Base-by-base conservation (phyloP, 1,140 invertebrate species). In the Sesamia nonagrioides region DNA sequence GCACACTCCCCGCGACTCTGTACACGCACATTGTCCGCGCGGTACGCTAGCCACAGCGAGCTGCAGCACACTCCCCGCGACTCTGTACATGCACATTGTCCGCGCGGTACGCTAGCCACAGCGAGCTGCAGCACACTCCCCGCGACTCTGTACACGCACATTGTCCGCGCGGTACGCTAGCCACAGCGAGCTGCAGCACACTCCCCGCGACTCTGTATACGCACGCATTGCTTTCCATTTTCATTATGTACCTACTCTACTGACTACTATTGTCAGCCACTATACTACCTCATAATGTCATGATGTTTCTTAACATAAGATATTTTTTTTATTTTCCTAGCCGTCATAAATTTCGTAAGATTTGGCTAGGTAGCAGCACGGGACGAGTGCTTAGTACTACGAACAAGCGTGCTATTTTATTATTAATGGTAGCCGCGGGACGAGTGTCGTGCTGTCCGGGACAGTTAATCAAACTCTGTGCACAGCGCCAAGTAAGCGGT, bases 381-480 rank as follows among this genome's bases (percentile, higher is more conserved):
- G n/a, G 50, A 4, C 0, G 54, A 56, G 9, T 1, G 17, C 21
- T 21, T 56, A 7, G 18, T 8, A 3, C 0, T 27, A 56, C 17
- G 17, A 56, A 27, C 58, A 37, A 61, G 13, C 58, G 27, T 61
- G 33, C 15, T n/a, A 37, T 61, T 61, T 35, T n/a, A 37, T 61
- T 61, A 61, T 33, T 5, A 37, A 37, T 37, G 21, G 8, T 1
- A n/a, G 58, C 58, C 33, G 58, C 33, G 15, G 58, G 58, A 37
- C 33, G 13, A 15, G 33, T 4, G 33, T 33, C 15, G 60, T 6
- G 21, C 54, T 58, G 54, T 58, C 21, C 54, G 54, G 54, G 54
- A 58, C 54, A 58, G 54, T 58, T 58, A 58, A 58, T 58, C 54
- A 58, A 58, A 58, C 54, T 58, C 54, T 15, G 18, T 15, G 21